Evolutionary conservation across 2,797 vertebrate species (phyloP).

Genomic region (Sebastes trivittatus): DNA sequence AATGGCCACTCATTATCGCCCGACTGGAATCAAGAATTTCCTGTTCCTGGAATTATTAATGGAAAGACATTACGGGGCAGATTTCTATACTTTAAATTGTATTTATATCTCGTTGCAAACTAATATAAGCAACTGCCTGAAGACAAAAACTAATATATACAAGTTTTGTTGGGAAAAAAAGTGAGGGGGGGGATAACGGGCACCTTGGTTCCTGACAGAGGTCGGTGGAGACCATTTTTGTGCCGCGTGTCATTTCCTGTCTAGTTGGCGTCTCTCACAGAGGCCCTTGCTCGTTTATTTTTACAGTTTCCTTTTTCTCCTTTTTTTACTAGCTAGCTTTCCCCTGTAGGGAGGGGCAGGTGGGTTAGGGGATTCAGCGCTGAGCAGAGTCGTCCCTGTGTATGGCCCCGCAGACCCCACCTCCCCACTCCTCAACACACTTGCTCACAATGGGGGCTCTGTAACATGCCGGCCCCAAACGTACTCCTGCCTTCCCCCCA

Average conservation of each 20-base stretch:
- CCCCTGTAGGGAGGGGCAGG: constrained; percentile 75
- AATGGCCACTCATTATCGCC: constrained; percentile 79
- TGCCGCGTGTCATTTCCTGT: constrained; percentile 85
- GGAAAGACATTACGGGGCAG: constrained; percentile 27
- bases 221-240: constrained; percentile 78
- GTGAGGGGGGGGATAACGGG: constrained; percentile 39
- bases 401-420: constrained; percentile 73
- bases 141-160: constrained; percentile 21
- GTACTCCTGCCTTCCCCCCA: constrained; percentile 76
- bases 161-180: constrained; percentile 25
- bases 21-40: constrained; percentile 81
- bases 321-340: constrained; percentile 77
- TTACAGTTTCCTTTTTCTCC: constrained; percentile 85
- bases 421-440: constrained; percentile 77
- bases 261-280: constrained; percentile 74
- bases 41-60: constrained; percentile 64
- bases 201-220: constrained; percentile 62
- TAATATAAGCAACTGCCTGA: background rate
- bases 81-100: constrained; percentile 14
- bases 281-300: constrained; percentile 85
- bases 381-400: constrained; percentile 74
- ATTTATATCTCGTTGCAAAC: constrained; percentile 21
- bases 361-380: constrained; percentile 67
- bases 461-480: constrained; percentile 77
- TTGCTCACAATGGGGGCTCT: constrained; percentile 87